Percentiles rank a stretch among this genome's conserved stretches.
Evolutionary conservation across 2,888 invertebrate genomes (phyloP).

Genomic region (Nysson spinosus): DNA sequence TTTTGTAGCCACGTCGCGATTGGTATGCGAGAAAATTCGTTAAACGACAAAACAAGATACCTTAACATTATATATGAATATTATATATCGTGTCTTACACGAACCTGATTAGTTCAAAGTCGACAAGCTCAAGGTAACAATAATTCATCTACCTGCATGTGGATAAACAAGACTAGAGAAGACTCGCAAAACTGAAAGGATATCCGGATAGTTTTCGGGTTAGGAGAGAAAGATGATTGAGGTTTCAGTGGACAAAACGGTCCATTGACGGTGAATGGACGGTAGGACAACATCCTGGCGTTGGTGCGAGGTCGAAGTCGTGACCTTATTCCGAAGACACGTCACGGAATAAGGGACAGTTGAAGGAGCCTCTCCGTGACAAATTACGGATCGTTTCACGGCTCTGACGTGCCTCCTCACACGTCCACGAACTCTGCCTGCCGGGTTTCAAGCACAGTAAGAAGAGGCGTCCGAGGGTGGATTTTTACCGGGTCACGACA

Average conservation of each 20-base stretch:
- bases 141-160: too few species aligned
- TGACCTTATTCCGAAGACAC: slow-evolving; percentile 42
- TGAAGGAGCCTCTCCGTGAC: slow-evolving; percentile 62
- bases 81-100: too few species aligned
- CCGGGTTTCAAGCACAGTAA: slow-evolving; percentile 55
- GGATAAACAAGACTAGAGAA: too few species aligned
- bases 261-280: slow-evolving; percentile 31
- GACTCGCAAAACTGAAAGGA: slow-evolving; percentile 5
- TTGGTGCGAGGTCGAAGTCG: slow-evolving; percentile 34
- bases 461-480: slow-evolving; percentile 67
- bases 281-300: slow-evolving; percentile 26
- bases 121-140: too few species aligned
- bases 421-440: slow-evolving; percentile 65
- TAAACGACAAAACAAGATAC: slow-evolving; percentile 2
- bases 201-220: slow-evolving; percentile 18
- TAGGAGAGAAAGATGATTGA: too few species aligned
- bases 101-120: too few species aligned
- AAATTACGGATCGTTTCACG: slow-evolving; percentile 77
- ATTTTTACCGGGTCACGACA: slow-evolving; percentile 64
- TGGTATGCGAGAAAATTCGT: slow-evolving; percentile 25
- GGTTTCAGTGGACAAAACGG: slow-evolving; percentile 34
- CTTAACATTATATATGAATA: too few species aligned
- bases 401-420: slow-evolving; percentile 75
- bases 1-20: slow-evolving; percentile 38
- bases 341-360: slow-evolving; percentile 39